Base-by-base conservation (phyloP, 1,140 invertebrate genomes). In the Antheraea pernyi region DNA sequence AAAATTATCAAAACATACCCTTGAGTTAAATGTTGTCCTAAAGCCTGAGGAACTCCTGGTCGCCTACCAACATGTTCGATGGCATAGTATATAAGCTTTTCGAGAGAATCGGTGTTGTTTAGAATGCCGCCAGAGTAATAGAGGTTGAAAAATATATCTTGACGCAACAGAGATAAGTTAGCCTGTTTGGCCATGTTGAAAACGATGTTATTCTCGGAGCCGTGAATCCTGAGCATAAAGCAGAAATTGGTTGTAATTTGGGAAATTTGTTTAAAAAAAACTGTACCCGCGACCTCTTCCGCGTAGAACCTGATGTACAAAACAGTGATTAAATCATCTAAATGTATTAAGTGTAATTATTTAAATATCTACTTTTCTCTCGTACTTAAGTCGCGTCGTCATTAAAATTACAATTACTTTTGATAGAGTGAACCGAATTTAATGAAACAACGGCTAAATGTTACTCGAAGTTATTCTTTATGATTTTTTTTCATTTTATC, bases 181-280 rank as follows among this genome's bases (percentile, higher is more conserved):
- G 84, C 73, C 18, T 74, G 19, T 0, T 80, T 63, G 0, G 83
- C 85, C 0, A 73, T 46, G 7, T 84, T 77, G 46, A 85, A 87
- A 0, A 83, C 73, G 6, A 75, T 61, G 30, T 79, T 86, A 8
- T 69, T 65, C 6, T 66, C 68, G 13, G 75, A 78, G 13, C 85
- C 87, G 59, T 89, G 87, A 19, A 89, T 87, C 87, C 87, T 89
- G 65, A 4, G 64, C 2, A 77, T 73, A 3, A 68, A 48, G 4
- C 36, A 16, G 48, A 19, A 19, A 8, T 30, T 30, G 22, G 22
- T 4, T 30, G 22, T 30, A 30, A 30, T 30, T 30, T 4, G 22
- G 22, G 22, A 30, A 2, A 30, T 4, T 30, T 30, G 4, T 30
- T 30, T 2, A 30, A 30, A 30, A 2, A 30, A 30, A n/a, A n/a